Evolutionary conservation across 1,140 invertebrate species (phyloP), one percentile per base, ranked within the genome.

Genomic region (Scaptomyza pallida): DNA sequence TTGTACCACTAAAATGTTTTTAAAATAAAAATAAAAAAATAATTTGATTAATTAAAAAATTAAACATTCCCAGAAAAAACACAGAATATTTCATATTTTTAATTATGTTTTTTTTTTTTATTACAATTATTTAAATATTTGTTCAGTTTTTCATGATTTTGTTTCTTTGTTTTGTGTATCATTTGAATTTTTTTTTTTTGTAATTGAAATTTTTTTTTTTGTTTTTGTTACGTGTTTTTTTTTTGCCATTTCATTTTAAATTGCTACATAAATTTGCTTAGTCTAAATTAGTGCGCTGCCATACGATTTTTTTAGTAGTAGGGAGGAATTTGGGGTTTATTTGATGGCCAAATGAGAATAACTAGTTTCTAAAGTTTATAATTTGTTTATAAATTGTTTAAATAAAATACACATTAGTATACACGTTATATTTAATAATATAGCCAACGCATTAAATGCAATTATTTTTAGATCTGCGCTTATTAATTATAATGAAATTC

Each of bases 41-140:
- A n/a, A n/a, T n/a, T n/a, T n/a, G n/a, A n/a, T n/a, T n/a, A n/a
- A n/a, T n/a, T n/a, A n/a, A n/a, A n/a, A n/a, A n/a, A n/a, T n/a
- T n/a, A n/a, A n/a, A n/a, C n/a, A 17, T 26, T 26, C 0, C 23
- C 23, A 71, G n/a, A 50, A 60, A 45, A 74, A 76, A 68, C 13
- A 17, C 45, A 37, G 15, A 16, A 5, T 40, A 2, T 33, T 68
- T 52, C 57, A 69, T 55, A 75, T 72, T 80, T 80, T 75, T 78
- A 67, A 75, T 78, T 75, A 62, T 72, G 47, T 74, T 55, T 55
- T 65, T 72, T 65, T 72, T 75, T 81, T 89, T 88, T 88, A 88
- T 89, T 88, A 88, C 83, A 88, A 89, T 89, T 75, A 85, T 88
- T 86, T 88, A 88, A 86, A 88, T 86, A 88, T 86, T 77, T 78